Evolutionary conservation across 2,888 invertebrate genomes (phyloP).

Genomic region (Latrodectus elegans): DNA sequence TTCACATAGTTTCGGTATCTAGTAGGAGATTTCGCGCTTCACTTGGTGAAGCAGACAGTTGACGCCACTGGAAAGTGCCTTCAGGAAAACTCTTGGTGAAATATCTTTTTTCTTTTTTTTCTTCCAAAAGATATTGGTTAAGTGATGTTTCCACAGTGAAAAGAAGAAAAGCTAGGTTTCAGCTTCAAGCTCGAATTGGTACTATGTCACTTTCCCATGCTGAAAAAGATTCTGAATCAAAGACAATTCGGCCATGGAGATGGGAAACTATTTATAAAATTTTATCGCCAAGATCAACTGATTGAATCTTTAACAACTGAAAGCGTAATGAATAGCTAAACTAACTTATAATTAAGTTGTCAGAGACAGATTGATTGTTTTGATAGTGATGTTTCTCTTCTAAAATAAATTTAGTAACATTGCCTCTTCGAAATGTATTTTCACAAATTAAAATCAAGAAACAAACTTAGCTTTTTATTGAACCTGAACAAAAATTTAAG

Average conservation of each 20-base stretch:
- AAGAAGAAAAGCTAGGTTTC: background rate
- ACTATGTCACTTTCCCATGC: conserved; percentile 30
- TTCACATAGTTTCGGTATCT: conserved; percentile 58
- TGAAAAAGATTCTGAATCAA: conserved; percentile 21
- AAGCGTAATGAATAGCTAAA: too few relatives aligned
- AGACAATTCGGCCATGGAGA: conserved; percentile 19
- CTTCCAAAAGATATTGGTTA: conserved; percentile 1
- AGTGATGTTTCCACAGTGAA: background rate
- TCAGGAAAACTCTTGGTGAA: background rate
- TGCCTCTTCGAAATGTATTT: too few relatives aligned
- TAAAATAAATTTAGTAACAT: too few relatives aligned
- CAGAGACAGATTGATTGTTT: too few relatives aligned
- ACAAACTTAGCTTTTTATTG: too few relatives aligned
- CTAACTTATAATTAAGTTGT: too few relatives aligned
- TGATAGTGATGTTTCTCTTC: too few relatives aligned
- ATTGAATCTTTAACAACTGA: background rate
- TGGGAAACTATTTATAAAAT: background rate
- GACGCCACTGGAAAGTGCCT: conserved; percentile 1
- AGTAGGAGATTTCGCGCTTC: conserved; percentile 40
- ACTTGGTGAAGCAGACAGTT: background rate
- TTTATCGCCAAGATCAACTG: background rate
- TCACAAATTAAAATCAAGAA: too few relatives aligned
- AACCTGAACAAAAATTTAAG: too few relatives aligned
- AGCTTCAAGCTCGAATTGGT: conserved; percentile 57
- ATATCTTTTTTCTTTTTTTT: background rate